These are phyloP conservation scores for Diorhabda elongata DNA, from an alignment of 1,140 invertebrate species.

Conservation along the genomic window DNA sequence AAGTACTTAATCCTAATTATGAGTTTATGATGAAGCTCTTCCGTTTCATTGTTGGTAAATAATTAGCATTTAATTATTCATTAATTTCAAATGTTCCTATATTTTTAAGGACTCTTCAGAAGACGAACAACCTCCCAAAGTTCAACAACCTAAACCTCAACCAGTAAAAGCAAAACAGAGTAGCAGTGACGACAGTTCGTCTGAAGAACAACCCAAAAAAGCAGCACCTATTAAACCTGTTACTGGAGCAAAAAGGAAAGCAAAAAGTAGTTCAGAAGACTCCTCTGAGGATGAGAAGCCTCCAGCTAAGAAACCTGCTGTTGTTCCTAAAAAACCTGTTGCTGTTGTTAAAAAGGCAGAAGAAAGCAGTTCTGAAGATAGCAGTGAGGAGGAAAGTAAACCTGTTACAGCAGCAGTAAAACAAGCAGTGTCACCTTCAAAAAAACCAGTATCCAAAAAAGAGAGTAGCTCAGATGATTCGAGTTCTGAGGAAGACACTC, in stretches of 20 bases:
- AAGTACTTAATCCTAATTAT: too few species aligned
- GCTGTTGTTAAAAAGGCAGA: conserved; percentile 15
- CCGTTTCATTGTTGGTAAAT: too few species aligned
- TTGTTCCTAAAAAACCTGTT: conserved; percentile 10
- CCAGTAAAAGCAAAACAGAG: conserved; percentile 7
- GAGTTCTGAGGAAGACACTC: conserved; percentile 27
- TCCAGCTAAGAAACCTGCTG: conserved; percentile 16
- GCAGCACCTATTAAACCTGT: conserved; percentile 7
- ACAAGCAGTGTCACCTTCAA: neutral
- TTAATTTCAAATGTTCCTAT: too few species aligned
- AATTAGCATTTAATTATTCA: too few species aligned
- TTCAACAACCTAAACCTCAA: conserved; percentile 4
- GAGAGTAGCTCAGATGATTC: conserved; percentile 26
- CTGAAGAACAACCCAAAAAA: conserved; percentile 16
- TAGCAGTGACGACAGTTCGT: neutral
- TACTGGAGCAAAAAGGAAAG: conserved; percentile 26
- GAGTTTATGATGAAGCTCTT: too few species aligned
- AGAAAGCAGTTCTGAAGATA: conserved; percentile 37
- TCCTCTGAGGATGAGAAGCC: conserved; percentile 25
- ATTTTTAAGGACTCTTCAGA: too few species aligned
- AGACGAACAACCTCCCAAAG: neutral
- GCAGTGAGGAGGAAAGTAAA: conserved; percentile 30
- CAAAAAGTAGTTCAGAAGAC: conserved; percentile 28
- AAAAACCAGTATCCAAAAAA: neutral
- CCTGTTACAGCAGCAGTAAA: conserved; percentile 13